Conservation (phyloP, 2,888 invertebrate genomes). For the Pristionchus arcanus region DNA sequence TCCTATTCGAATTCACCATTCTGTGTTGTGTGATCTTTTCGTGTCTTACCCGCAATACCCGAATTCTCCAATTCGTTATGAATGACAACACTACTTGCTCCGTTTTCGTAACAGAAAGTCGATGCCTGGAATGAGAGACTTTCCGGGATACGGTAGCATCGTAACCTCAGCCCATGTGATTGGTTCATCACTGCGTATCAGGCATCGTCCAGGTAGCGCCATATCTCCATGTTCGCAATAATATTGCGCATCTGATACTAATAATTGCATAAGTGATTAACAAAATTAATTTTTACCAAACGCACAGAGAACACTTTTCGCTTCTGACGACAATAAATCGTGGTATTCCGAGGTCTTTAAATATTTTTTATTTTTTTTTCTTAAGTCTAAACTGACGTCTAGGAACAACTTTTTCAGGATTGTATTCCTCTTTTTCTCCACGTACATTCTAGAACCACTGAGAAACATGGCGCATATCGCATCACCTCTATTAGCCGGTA, state of each 20-base stretch:
- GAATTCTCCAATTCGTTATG: background rate
- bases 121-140: background rate
- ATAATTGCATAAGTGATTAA: background rate
- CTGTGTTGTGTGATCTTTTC: too few relatives aligned
- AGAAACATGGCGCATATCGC: background rate
- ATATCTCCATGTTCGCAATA: background rate
- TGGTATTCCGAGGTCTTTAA: background rate
- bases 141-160: background rate
- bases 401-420: background rate
- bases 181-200: background rate
- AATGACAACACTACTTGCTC: background rate
- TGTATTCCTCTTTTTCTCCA: background rate
- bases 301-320: background rate
- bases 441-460: background rate
- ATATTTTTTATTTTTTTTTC: background rate
- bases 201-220: background rate
- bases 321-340: background rate
- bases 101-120: background rate
- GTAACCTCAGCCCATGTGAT: background rate
- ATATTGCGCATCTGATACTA: background rate
- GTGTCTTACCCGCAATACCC: background rate
- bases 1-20: too few relatives aligned
- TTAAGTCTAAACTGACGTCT: background rate
- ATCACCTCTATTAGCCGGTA: background rate
- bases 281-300: background rate